Percentiles rank a stretch among this genome's conserved stretches.
Conservation (phyloP, 2,113 vertebrate species). For the Acrocephalus arundinaceus region DNA sequence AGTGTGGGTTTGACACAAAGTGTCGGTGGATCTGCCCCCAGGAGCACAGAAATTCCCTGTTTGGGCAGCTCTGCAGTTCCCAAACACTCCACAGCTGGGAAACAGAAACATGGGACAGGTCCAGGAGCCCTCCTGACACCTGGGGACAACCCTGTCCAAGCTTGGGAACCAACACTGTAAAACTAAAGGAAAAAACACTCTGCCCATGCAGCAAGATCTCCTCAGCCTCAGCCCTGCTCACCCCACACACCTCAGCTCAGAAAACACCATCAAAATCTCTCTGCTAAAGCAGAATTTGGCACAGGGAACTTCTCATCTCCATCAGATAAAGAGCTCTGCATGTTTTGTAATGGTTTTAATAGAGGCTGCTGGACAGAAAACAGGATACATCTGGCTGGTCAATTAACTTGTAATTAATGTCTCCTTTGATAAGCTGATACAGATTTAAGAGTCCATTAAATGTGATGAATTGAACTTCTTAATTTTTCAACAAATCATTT, state of each 20-base stretch:
- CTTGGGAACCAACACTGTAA: not conserved
- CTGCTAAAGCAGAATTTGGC: not conserved
- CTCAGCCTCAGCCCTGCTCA: not conserved
- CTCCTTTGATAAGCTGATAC: slow-evolving; percentile 56
- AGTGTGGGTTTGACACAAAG: not conserved
- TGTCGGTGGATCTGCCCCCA: accelerated
- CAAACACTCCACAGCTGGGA: not conserved
- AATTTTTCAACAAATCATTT: slow-evolving; percentile 44
- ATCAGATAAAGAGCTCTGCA: slow-evolving; percentile 39
- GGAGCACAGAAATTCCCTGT: not conserved
- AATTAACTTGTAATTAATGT: slow-evolving; percentile 70
- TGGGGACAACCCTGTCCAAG: not conserved
- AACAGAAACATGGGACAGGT: accelerated
- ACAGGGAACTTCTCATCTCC: not conserved
- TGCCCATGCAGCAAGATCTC: not conserved
- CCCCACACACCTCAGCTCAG: not conserved
- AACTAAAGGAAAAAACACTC: not conserved
- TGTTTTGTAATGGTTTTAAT: slow-evolving; percentile 32
- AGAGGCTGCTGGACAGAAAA: slow-evolving; percentile 20
- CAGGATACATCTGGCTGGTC: slow-evolving; percentile 54
- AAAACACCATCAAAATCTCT: not conserved
- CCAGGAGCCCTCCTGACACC: not conserved
- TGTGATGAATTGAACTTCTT: slow-evolving; percentile 46
- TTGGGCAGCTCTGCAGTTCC: not conserved
- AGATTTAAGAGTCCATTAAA: slow-evolving; percentile 67